A percentile compares a stretch with the other conserved stretches of the same genome.
Conservation (phyloP, 2,113 vertebrate species). For the Eubucco bourcierii region DNA sequence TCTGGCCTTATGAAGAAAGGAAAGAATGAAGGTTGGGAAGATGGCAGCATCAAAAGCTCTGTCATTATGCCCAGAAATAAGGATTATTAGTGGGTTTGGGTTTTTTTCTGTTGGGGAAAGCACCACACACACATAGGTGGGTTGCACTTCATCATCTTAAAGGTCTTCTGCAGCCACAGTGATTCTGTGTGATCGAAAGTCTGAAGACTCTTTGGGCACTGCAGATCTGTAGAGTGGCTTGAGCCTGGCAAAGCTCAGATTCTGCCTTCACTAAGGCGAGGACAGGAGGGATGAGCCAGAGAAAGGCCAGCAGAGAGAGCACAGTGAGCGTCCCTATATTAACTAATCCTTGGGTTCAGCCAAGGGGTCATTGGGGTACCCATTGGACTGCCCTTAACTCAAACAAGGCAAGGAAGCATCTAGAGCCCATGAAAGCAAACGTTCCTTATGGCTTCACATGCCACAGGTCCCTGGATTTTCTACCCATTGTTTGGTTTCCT, state of each 20-base stretch:
- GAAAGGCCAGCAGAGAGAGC: neutral
- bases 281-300: neutral
- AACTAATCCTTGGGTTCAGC: neutral
- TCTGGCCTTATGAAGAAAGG: too few relatives aligned
- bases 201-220: neutral
- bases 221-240: neutral
- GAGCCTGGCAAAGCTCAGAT: neutral
- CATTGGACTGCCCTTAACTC: neutral
- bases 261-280: neutral
- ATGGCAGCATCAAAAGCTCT: neutral
- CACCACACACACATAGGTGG: fast-evolving
- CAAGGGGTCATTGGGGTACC: neutral
- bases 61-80: neutral
- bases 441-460: neutral
- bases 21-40: neutral
- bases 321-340: neutral
- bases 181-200: neutral
- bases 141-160: neutral
- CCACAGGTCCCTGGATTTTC: neutral
- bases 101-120: neutral
- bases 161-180: too few relatives aligned
- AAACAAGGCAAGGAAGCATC: neutral
- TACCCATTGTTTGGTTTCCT: neutral
- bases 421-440: neutral
- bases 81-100: neutral